Evolutionary conservation across 2,797 vertebrate species (phyloP).

Genomic region (Lutjanus argentimaculatus): DNA sequence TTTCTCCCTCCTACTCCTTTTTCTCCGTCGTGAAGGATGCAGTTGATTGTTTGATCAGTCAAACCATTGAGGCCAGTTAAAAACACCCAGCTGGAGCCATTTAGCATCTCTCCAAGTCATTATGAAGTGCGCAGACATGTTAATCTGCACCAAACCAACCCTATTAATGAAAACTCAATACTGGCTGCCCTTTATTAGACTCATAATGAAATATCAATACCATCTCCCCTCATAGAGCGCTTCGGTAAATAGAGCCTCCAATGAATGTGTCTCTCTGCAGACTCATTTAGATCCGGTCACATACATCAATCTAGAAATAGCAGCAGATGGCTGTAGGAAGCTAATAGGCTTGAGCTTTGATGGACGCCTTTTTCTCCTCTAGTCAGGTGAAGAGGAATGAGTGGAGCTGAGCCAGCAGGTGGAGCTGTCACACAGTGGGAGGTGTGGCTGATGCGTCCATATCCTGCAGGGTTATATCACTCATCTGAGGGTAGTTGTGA

Average conservation of each 20-base stretch:
- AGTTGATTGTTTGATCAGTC: constrained; percentile 67
- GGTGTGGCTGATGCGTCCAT: constrained; percentile 23
- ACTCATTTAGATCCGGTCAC: constrained; percentile 69
- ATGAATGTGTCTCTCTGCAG: constrained; percentile 64
- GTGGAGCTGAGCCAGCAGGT: constrained; percentile 70
- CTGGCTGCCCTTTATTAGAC: constrained; percentile 81
- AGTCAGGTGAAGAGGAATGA: constrained; percentile 58
- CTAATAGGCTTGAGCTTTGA: constrained; percentile 59
- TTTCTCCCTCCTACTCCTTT: constrained; percentile 33
- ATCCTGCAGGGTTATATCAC: constrained; percentile 65
- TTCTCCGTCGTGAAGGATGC: constrained; percentile 40
- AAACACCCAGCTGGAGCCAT: constrained; percentile 61
- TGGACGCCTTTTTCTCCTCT: constrained; percentile 36
- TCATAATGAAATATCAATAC: constrained; percentile 87
- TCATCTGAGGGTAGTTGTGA: constrained; percentile 70
- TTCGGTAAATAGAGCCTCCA: constrained; percentile 72
- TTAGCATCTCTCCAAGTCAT: constrained; percentile 72
- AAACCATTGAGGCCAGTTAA: constrained; percentile 61
- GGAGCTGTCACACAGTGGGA: constrained; percentile 73
- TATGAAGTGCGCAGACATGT: constrained; percentile 74
- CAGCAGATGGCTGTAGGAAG: constrained; percentile 62
- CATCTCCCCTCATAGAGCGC: constrained; percentile 68
- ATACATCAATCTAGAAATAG: constrained; percentile 67
- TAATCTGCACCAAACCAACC: constrained; percentile 79
- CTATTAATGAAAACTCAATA: constrained; percentile 85